A percentile compares a stretch with the other conserved stretches of the same genome.
Evolutionary conservation across 1,140 invertebrate species (phyloP).

Genomic region (Drosophila sp.): DNA sequence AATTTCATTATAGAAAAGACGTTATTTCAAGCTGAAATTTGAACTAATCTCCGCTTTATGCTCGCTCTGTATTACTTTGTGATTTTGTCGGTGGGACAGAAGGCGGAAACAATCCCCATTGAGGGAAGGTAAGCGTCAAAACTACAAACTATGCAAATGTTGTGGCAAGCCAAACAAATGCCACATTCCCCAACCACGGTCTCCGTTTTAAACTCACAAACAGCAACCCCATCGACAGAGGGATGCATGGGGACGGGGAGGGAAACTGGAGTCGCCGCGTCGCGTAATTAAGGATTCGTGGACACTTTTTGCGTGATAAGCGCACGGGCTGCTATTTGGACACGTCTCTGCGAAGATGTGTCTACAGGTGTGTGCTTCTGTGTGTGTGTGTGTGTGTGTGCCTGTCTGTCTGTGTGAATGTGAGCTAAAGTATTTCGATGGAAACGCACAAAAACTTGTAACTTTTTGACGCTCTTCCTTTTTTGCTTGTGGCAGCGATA

Average conservation of each 20-base stretch:
- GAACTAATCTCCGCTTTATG: conserved; percentile 2
- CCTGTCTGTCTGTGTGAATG: conserved; percentile 26
- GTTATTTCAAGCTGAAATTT: neutral
- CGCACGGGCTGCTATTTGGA: conserved; percentile 41
- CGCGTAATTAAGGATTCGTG: conserved; percentile 51
- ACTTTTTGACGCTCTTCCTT: conserved; percentile 34
- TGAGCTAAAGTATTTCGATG: conserved; percentile 20
- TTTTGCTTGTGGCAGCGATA: conserved; percentile 59
- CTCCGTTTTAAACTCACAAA: no score
- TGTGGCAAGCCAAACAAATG: conserved; percentile 41
- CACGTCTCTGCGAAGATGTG: conserved; percentile 27
- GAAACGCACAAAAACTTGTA: conserved; percentile 46
- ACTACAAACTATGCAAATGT: conserved; percentile 52
- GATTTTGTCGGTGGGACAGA: conserved; percentile 6
- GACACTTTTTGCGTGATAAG: conserved; percentile 49
- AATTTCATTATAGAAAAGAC: neutral
- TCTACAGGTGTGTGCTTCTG: conserved; percentile 2
- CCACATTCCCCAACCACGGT: neutral
- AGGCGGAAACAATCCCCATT: conserved; percentile 8
- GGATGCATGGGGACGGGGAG: neutral
- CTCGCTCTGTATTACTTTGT: conserved; percentile 14
- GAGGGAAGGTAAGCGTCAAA: conserved; percentile 15
- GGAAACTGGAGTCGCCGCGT: conserved; percentile 11
- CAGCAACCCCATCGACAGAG: no score
- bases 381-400: neutral